Evolutionary conservation across 2,797 vertebrate genomes (phyloP).

Genomic region (Hyperoplus immaculatus): DNA sequence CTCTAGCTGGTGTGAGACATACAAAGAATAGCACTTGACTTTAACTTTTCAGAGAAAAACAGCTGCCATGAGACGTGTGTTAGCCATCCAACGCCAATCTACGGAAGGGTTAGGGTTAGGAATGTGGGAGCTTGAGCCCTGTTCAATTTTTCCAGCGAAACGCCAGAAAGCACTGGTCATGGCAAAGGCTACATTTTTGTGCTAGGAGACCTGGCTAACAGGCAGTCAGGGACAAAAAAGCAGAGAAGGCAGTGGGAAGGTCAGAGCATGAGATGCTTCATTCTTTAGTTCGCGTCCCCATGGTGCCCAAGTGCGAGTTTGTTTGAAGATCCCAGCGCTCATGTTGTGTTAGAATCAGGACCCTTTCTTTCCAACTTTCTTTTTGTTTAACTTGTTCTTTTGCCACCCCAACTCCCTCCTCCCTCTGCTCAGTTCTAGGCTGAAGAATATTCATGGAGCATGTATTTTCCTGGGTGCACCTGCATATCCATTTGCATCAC

Average conservation of each 20-base stretch:
- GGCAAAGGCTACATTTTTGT: conserved; percentile 90
- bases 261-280: conserved; percentile 88
- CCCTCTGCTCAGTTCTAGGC: conserved; percentile 37
- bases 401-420: conserved; percentile 17
- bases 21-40: no score
- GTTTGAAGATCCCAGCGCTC: conserved; percentile 97
- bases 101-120: background rate
- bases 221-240: conserved; percentile 86
- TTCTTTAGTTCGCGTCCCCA: conserved; percentile 90
- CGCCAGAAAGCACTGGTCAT: conserved; percentile 82
- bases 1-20: background rate
- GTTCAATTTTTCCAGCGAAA: conserved; percentile 90
- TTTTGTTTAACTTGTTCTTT: conserved; percentile 45
- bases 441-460: conserved; percentile 30
- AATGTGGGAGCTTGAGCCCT: conserved; percentile 74
- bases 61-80: conserved; percentile 35
- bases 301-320: conserved; percentile 89
- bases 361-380: conserved; percentile 51
- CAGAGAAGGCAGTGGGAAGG: conserved; percentile 87
- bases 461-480: conserved; percentile 23
- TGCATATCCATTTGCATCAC: conserved; percentile 11
- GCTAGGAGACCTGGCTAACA: conserved; percentile 88
- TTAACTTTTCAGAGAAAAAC: conserved; percentile 20
- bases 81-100: conserved; percentile 30
- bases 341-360: conserved; percentile 84